Conservation (phyloP, 2,797 vertebrate genomes). For the Psittacula echo region DNA sequence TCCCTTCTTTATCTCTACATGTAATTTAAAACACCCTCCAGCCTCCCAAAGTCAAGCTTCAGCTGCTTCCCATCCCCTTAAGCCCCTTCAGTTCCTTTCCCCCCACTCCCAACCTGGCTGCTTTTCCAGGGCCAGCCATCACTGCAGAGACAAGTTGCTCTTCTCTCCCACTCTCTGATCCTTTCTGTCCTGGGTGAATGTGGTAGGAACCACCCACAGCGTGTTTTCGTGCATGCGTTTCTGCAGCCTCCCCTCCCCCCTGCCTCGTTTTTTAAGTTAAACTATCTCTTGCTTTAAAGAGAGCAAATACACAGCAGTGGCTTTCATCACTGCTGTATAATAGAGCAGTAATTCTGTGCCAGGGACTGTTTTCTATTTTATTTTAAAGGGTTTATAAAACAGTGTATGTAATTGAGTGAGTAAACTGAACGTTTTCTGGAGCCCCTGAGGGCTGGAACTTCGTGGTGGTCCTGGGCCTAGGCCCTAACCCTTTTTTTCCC, state of each 20-base stretch:
- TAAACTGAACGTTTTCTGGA: conserved; percentile 73
- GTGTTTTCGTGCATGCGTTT: conserved; percentile 64
- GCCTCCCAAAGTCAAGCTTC: conserved; percentile 56
- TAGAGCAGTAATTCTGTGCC: conserved; percentile 74
- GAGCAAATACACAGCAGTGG: conserved; percentile 68
- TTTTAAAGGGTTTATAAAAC: conserved; percentile 76
- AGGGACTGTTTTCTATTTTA: conserved; percentile 76
- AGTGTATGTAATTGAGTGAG: conserved; percentile 74
- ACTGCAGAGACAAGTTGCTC: conserved; percentile 65
- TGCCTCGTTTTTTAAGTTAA: conserved; percentile 66
- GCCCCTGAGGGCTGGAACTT: conserved; percentile 71
- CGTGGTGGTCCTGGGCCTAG: conserved; percentile 73
- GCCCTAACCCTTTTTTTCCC: conserved; percentile 68
- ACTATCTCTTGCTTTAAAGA: conserved; percentile 75
- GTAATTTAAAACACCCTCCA: conserved; percentile 67
- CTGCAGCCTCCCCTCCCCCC: conserved; percentile 60
- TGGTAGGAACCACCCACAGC: conserved; percentile 63
- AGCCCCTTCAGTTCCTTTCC: conserved; percentile 53
- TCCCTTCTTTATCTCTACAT: conserved; percentile 64
- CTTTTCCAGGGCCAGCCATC: conserved; percentile 47
- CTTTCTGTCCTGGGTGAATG: conserved; percentile 70
- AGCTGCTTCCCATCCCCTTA: conserved; percentile 67
- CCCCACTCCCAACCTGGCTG: not conserved
- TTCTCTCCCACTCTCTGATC: conserved; percentile 68
- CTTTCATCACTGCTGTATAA: conserved; percentile 73